Base-by-base conservation (phyloP, 2,797 vertebrate genomes). In the Dicrostonyx torquatus region DNA sequence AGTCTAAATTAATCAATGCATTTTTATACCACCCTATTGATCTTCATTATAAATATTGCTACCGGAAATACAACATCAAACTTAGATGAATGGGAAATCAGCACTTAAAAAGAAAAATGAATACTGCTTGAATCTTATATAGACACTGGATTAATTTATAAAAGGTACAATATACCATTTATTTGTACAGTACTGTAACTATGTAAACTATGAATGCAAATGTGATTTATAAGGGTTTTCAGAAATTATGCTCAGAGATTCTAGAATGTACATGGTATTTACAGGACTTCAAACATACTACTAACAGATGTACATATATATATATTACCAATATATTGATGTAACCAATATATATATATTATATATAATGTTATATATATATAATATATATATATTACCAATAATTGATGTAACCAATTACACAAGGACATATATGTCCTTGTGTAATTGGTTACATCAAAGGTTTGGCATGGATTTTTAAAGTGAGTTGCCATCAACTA, bases 31-130 rank as follows among this genome's bases (percentile, higher is more conserved):
- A 75, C 70, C 55, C 15, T 18, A 43, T 22, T 1, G 78, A 83
- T 68, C 82, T 10, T 87, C 34, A 90, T 45, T 91, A 60, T 15
- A 91, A 78, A 8, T 83, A 53, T 43, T 60, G 89, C 24, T 89
- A n/a, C 15, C 72, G 12, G 77, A 94, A 95, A 75, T 62, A 85
- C 85, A 88, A 82, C 24, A 82, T 83, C 37, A 70, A 83, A 90
- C 43, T 85, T 50, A 79, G 45, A 4, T 83, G 94, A 89, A 76
- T 85, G 58, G 20, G 17, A 96, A 76, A 82, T 89, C 31, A 26
- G n/a, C 66, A 84, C 26, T 85, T 92, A 55, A 76, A 86, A 66
- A 82, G 48, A 79, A 55, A 55, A 90, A 90, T 14, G n/a, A 88
- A 88, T 89, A 72, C 6, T 91, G 43, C 58, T 78, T 93, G 62